Evolutionary conservation across 2,113 vertebrate species (phyloP), one percentile per base, ranked within the genome.

Genomic region (Leiothrix lutea): DNA sequence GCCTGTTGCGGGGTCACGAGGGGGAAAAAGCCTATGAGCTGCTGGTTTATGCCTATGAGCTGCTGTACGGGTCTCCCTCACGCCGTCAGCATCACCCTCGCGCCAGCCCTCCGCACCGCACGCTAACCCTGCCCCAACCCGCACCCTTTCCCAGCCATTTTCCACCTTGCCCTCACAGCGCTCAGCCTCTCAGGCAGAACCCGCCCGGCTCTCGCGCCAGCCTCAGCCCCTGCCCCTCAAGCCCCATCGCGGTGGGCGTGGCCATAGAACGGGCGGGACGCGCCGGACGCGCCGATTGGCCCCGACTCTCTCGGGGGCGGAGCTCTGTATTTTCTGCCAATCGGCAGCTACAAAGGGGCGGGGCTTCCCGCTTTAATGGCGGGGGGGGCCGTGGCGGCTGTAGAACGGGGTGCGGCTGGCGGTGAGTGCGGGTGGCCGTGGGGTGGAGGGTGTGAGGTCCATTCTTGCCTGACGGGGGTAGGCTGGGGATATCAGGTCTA

Each of bases 281-380:
- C 5, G 0, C 1, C 2, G 5, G 18, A 1, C 3, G 5, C 29
- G 4, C 14, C 36, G 75, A 94, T 91, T 95, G 92, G 95, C 0
- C 14, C 1, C 1, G 2, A 0, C 40, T 19, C n/a, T 4, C 0
- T 0, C 0, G 0, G 0, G 2, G 91, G 73, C 12, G 81, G 86
- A 22, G 11, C 36, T 26, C 0, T 1, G 2, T 0, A 0, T 3
- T 5, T 5, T 12, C 2, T 19, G 3, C 95, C 94, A 96, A 94
- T 95, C n/a, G 48, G 22, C 50, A 42, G n/a, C 15, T 5, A 3
- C 0, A 22, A 9, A 4, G 9, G 75, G 87, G 94, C 23, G 65
- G 42, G 66, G 86, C 51, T 29, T 28, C 4, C 0, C 3, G 13
- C 80, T 96, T 88, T 94, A 95, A 75, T 3, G 35, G 20, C 9